Evolutionary conservation across 1,140 invertebrate species (phyloP).

Genomic region (Antheraea mylitta): DNA sequence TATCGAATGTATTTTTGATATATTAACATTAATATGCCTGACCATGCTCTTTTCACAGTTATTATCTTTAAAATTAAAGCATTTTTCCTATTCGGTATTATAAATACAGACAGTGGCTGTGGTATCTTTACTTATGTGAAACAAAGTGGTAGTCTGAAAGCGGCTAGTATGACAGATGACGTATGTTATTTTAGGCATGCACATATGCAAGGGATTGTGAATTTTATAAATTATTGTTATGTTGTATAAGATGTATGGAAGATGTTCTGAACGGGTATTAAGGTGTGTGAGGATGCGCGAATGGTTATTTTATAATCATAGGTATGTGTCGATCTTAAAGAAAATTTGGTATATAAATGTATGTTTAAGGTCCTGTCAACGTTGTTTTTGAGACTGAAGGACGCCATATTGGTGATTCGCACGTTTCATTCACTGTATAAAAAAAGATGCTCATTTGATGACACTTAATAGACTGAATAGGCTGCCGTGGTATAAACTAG

Average conservation of each 20-base stretch:
- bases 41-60: slow-evolving; percentile 62
- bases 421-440: slow-evolving; percentile 60
- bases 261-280: slow-evolving; percentile 40
- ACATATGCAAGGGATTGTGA: slow-evolving; percentile 77
- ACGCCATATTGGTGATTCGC: slow-evolving; percentile 70
- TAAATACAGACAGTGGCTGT: slow-evolving; percentile 78
- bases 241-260: slow-evolving; percentile 68
- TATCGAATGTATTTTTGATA: slow-evolving; percentile 47
- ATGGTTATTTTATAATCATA: slow-evolving; percentile 67
- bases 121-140: slow-evolving; percentile 76
- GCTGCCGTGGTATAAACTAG: not conserved
- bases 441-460: not conserved
- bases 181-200: slow-evolving; percentile 77
- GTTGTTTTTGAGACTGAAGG: slow-evolving; percentile 56
- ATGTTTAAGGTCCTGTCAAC: slow-evolving; percentile 61
- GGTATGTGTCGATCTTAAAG: slow-evolving; percentile 57
- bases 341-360: slow-evolving; percentile 57
- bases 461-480: not conserved
- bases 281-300: slow-evolving; percentile 43
- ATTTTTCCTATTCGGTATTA: slow-evolving; percentile 78
- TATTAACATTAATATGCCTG: slow-evolving; percentile 55
- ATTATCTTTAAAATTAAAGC: slow-evolving; percentile 65
- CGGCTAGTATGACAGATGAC: slow-evolving; percentile 55
- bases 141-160: slow-evolving; percentile 59
- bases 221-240: slow-evolving; percentile 74